Conservation (phyloP, 1,140 invertebrate species). For the Platyscapa corneri region DNA sequence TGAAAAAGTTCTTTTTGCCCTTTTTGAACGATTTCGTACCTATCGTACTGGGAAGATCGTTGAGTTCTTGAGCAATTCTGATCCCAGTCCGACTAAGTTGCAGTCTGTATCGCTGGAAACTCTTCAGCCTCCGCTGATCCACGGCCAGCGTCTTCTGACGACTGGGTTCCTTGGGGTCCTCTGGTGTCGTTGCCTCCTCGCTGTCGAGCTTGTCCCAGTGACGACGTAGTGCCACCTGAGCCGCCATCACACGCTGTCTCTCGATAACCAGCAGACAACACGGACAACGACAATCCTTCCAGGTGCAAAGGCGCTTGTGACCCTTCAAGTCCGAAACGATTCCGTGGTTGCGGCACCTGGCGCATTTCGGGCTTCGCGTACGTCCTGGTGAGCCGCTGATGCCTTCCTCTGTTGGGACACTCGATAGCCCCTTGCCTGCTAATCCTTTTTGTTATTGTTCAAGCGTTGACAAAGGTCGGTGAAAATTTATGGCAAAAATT, state of each 20-base stretch:
- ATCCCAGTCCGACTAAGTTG: constrained; percentile 66
- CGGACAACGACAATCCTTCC: constrained; percentile 87
- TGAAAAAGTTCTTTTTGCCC: too few relatives aligned
- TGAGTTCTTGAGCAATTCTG: background rate
- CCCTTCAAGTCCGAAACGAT: constrained; percentile 91
- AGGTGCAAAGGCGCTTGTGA: constrained; percentile 87
- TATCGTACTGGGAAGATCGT: constrained; percentile 53
- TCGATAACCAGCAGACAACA: constrained; percentile 92
- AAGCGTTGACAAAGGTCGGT: background rate
- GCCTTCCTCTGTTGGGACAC: background rate
- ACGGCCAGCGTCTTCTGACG: constrained; percentile 71
- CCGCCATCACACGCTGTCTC: constrained; percentile 91
- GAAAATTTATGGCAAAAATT: background rate
- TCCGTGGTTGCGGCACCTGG: constrained; percentile 90
- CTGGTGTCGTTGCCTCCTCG: constrained; percentile 6
- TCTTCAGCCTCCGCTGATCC: constrained; percentile 77
- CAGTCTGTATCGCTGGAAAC: constrained; percentile 76
- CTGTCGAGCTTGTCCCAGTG: constrained; percentile 71
- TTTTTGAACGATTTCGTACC: too few relatives aligned
- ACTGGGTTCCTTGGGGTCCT: background rate
- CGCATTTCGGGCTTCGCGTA: constrained; percentile 88
- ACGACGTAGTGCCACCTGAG: constrained; percentile 79
- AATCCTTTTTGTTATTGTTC: background rate
- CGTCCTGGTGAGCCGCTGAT: background rate
- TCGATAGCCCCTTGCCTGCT: background rate